Percentiles rank a stretch among this genome's conserved stretches.
These are phyloP conservation scores for Papilio aristodemus DNA, from an alignment of 1,140 invertebrate genomes.

Conservation along the genomic window DNA sequence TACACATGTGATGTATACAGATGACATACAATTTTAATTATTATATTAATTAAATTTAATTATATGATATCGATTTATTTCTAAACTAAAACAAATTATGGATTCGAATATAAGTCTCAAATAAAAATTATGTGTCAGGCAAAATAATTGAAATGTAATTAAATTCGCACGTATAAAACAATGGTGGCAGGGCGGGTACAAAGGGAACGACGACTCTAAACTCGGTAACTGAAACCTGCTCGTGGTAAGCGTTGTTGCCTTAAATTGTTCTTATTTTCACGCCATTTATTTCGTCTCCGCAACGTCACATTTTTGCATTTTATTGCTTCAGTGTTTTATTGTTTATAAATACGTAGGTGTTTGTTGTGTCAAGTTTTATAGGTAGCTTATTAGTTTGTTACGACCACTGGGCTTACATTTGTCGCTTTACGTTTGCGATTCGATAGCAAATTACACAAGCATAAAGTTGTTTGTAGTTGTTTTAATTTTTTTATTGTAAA, in stretches of 20 bases:
- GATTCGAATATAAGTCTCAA: slow-evolving; percentile 9
- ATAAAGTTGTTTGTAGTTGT: slow-evolving; percentile 30
- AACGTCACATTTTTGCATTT: slow-evolving; percentile 40
- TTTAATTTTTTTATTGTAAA: slow-evolving; percentile 4
- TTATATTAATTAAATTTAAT: no score
- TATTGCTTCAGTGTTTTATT: slow-evolving; percentile 42
- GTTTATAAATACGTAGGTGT: slow-evolving; percentile 39
- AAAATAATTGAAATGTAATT: slow-evolving; percentile 30
- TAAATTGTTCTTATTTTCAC: slow-evolving; percentile 50
- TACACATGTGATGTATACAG: background rate
- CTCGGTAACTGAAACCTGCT: slow-evolving; percentile 42
- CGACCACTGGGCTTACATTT: background rate
- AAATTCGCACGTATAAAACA: slow-evolving; percentile 36
- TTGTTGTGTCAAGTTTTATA: slow-evolving; percentile 42
- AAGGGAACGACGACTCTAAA: slow-evolving; percentile 40
- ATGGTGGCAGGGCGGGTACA: slow-evolving; percentile 32
- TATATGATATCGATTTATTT: no score
- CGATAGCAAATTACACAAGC: background rate
- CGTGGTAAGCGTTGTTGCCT: slow-evolving; percentile 36
- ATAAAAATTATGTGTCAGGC: slow-evolving; percentile 28
- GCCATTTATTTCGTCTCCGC: slow-evolving; percentile 46
- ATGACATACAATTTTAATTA: background rate
- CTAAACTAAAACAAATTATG: background rate
- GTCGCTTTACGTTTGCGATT: background rate
- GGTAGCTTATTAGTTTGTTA: slow-evolving; percentile 26